Evolutionary conservation across 2,113 vertebrate genomes (phyloP).

Genomic region (Porphyrio hochstetteri): DNA sequence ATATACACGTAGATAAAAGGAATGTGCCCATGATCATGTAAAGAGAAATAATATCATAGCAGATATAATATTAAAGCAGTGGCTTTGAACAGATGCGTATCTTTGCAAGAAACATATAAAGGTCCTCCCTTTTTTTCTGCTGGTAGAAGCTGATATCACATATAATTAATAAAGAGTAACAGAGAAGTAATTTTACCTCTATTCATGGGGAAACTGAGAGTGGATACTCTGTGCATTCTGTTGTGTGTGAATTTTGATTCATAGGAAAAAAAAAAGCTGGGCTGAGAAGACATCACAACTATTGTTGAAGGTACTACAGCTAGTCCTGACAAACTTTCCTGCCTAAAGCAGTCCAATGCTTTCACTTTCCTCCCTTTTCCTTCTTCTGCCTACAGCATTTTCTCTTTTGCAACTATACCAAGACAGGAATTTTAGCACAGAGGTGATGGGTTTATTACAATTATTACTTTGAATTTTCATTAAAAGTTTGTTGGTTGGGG

Average conservation of each 20-base stretch:
- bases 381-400: neutral
- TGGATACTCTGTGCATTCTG: neutral
- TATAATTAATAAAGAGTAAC: neutral
- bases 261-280: neutral
- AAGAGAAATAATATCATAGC: neutral
- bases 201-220: neutral
- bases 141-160: neutral
- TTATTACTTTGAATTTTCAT: neutral
- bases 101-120: neutral
- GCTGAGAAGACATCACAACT: neutral
- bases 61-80: no score
- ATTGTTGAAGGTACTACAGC: neutral
- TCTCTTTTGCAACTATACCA: neutral
- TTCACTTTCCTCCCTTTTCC: neutral
- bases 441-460: neutral
- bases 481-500: neutral
- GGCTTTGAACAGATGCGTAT: neutral
- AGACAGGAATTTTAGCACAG: neutral
- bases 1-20: neutral
- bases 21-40: neutral
- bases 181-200: neutral
- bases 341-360: fast-evolving
- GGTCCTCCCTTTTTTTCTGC: fast-evolving
- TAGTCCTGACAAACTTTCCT: neutral
- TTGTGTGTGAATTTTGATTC: neutral